Evolutionary conservation across 2,888 invertebrate species (phyloP), one percentile per base, ranked within the genome.

Genomic region (Cyrtodaria siliqua): DNA sequence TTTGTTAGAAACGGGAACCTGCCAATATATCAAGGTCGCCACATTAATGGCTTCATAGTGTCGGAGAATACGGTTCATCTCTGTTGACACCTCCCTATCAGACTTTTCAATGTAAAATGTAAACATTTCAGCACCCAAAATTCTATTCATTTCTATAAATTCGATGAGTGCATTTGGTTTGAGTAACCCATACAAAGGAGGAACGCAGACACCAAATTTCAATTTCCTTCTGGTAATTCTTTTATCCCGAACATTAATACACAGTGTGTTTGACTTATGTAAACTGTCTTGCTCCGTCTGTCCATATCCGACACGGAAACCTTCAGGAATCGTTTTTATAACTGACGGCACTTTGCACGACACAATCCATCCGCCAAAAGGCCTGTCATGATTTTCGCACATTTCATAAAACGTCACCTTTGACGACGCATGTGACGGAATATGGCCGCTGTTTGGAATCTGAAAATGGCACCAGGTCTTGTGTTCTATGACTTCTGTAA

Each of bases 181-280:
- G 8, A 89, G 72, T 14, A 69, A 57, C 1, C 90, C 90, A 56
- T 85, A 89, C n/a, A 91, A 57, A 16, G 91, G 91, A 0, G 91
- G 87, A 24, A 89, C 84, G 81, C 91, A 91, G 12, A 90, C 80
- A 9, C 87, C 86, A 61, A 86, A 86, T 18, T 83, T 77, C n/a
- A 64, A 40, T 49, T 60, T 78, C 59, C 60, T 55, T 44, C 49
- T 53, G 8, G n/a, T 42, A 6, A 73, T 47, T 24, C 63, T 66
- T n/a, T 60, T 70, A 50, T 56, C 64, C 26, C 44, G 60, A 18
- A 49, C 63, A 14, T 47, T 70, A 8, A 76, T n/a, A 49, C 72
- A 76, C 9, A 76, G 26, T 29, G 33, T 27, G n/a, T 49, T 49
- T 44, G 68, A 69, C 12, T 49, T 50, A 4, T 50, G n/a, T 20